Conservation (phyloP, 2,113 vertebrate species). For the Paramisgurnus dabryanus region DNA sequence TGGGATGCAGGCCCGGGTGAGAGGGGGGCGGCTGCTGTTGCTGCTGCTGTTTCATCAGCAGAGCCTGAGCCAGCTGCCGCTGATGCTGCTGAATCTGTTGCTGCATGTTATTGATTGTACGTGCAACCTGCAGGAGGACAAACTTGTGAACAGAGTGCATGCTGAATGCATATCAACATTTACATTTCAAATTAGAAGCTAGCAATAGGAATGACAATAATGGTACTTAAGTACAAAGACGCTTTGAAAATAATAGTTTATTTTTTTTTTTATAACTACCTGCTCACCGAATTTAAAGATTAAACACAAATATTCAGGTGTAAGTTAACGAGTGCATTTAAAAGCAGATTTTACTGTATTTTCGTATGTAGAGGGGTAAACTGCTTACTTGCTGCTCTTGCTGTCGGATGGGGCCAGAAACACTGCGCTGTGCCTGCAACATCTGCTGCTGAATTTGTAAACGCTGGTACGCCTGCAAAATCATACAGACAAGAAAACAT, state of each 20-base stretch:
- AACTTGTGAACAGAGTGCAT: too few species aligned
- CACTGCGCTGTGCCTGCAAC: constrained; percentile 98
- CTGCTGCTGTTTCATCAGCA: constrained; percentile 93
- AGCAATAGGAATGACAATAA: too few species aligned
- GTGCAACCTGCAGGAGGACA: constrained; percentile 84
- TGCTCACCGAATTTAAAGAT: too few species aligned
- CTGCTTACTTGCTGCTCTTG: constrained; percentile 97
- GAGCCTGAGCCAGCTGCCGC: constrained; percentile 98
- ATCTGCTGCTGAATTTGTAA: constrained; percentile 99
- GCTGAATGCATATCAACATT: too few species aligned
- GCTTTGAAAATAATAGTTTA: too few species aligned
- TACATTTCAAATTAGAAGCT: too few species aligned
- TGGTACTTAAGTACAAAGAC: too few species aligned
- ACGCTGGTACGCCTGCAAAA: constrained; percentile 94
- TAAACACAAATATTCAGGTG: too few species aligned
- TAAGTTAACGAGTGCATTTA: too few species aligned
- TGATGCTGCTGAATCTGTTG: constrained; percentile 99
- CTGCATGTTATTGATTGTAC: constrained; percentile 99
- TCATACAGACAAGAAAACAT: not conserved
- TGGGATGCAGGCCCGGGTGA: constrained; percentile 89
- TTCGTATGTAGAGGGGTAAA: not conserved
- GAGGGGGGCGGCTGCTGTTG: constrained; percentile 74
- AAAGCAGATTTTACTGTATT: too few species aligned
- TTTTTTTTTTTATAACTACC: too few species aligned
- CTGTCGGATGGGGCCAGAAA: constrained; percentile 97